Percentiles rank a stretch among this genome's conserved stretches.
Conservation (phyloP, 2,797 vertebrate genomes). For the Dicrostonyx torquatus region DNA sequence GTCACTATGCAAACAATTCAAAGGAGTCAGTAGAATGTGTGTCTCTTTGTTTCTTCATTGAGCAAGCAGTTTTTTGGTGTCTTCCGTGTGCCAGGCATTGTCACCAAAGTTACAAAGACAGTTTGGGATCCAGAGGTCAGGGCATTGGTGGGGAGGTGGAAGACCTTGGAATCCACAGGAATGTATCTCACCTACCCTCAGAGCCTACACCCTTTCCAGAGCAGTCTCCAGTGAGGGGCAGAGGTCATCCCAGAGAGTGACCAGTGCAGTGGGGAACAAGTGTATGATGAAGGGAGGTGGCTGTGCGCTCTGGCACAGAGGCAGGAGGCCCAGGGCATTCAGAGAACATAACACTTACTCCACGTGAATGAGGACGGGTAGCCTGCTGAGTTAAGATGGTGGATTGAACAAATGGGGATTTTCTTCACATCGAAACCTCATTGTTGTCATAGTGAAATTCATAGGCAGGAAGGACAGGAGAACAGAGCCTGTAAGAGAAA, state of each 20-base stretch:
- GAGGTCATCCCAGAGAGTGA: neutral
- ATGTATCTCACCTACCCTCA: neutral
- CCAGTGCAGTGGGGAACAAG: neutral
- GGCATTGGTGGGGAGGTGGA: neutral
- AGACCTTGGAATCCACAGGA: neutral
- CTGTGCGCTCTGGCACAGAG: neutral
- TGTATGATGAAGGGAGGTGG: neutral
- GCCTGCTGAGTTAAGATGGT: neutral
- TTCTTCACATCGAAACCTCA: neutral
- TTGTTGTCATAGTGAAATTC: neutral
- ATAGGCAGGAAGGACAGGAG: neutral
- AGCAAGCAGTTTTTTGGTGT: neutral
- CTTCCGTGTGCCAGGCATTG: neutral
- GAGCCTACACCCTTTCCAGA: neutral
- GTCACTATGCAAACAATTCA: slow-evolving; percentile 28
- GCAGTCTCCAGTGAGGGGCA: neutral
- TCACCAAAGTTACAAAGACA: neutral
- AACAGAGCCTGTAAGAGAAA: neutral
- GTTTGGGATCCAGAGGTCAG: neutral
- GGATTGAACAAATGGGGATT: neutral
- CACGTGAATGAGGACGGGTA: neutral
- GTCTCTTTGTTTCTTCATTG: neutral
- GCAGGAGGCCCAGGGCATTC: too few relatives aligned
- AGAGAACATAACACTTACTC: neutral
- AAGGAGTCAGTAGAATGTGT: neutral